Base-by-base conservation (phyloP, 2,888 invertebrate genomes). In the Euproctis similis region DNA sequence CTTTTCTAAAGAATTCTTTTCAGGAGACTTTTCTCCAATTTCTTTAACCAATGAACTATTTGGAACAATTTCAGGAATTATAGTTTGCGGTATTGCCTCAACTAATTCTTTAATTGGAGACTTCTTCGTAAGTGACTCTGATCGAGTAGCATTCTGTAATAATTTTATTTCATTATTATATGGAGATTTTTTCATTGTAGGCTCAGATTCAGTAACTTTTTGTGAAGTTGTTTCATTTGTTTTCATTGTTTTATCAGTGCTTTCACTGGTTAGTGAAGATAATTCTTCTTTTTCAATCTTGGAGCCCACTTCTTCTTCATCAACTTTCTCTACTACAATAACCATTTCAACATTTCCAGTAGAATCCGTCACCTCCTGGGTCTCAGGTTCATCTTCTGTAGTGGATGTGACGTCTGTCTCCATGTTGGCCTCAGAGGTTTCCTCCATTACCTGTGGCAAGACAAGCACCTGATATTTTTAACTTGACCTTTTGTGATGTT, bases 331-430 rank as follows among this genome's bases (percentile, higher is more conserved):
- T 5, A 81, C 72, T 30, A 71, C 61, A 38, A 80, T 61, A 8
- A 73, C 59, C 51, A 68, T 74, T 42, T 80, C 72, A 18, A 80
- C 65, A 46, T 68, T 57, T n/a, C 62, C 60, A 34, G 60, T 59
- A 4, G 67, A 63, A 10, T 61, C 67, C 9, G 67, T 56, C 26
- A 64, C 60, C 47, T 70, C 63, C 48, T 70, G 66, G 17, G 58
- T 53, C 36, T 72, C 71, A 12, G 62, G 63, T 3, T 65, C 58
- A 40, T 78, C 76, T 18, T 62, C 67, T 9, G 75, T 75, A 26
- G 77, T 76, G 12, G 81, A 76, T 17, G 81, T 70, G 34, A 80
- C 76, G 38, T 78, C 75, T 24, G 76, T 75, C 56, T 80, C 81
- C 76, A 77, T 75, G 55, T 71, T 71, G 32, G 57, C 46, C 39